A percentile compares a stretch with the other conserved stretches of the same genome.
Evolutionary conservation across 2,888 invertebrate species (phyloP).

Genomic region (Drosophila nigritarsus): DNA sequence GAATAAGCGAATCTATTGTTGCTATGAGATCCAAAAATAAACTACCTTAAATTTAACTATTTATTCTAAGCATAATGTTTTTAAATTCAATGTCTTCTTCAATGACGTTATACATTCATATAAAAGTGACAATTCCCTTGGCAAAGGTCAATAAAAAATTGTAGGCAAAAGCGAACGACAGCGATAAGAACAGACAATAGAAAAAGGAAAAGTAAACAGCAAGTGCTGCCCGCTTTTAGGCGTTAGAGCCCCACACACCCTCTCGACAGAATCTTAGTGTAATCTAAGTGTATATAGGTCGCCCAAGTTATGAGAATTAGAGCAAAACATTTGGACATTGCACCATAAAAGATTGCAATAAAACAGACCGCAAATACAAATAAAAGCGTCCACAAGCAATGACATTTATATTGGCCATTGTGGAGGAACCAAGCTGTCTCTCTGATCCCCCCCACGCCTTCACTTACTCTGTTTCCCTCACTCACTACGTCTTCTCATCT

Average conservation of each 20-base stretch:
- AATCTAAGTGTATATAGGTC: conserved; percentile 38
- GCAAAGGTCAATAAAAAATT: conserved; percentile 51
- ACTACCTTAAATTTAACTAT: neutral
- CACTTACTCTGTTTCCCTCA: neutral
- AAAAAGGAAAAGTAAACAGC: conserved; percentile 58
- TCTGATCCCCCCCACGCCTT: neutral
- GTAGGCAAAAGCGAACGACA: conserved; percentile 51
- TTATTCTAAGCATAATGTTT: neutral
- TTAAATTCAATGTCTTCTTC: neutral
- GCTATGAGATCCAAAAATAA: neutral
- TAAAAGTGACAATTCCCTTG: neutral
- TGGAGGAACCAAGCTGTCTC: conserved; percentile 11
- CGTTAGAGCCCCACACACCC: conserved; percentile 24
- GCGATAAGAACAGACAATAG: conserved; percentile 62
- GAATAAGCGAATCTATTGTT: neutral
- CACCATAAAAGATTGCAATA: conserved; percentile 75
- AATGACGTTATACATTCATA: neutral
- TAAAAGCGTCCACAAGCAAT: conserved; percentile 52
- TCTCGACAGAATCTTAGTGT: conserved; percentile 18
- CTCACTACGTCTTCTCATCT: neutral
- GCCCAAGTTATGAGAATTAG: conserved; percentile 58
- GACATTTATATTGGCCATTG: conserved; percentile 66
- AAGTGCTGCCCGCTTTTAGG: conserved; percentile 60
- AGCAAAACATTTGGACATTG: conserved; percentile 54
- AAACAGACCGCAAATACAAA: conserved; percentile 65